Evolutionary conservation across 2,113 vertebrate species (phyloP), one percentile per base, ranked within the genome.

Genomic region (Gopherus flavomarginatus): DNA sequence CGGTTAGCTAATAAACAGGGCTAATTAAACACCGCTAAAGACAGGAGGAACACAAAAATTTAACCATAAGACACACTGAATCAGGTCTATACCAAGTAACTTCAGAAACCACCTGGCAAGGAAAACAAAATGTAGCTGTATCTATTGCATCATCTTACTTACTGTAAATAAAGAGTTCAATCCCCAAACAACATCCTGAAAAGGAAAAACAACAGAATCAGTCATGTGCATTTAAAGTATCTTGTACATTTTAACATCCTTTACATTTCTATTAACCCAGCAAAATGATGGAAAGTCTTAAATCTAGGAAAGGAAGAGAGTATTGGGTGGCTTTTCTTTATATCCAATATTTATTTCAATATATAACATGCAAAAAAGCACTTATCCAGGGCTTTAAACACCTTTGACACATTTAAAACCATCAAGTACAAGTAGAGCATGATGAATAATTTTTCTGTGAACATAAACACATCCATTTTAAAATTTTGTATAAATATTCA

Each of bases 141-240:
- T 27, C 22, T 3, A 91, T 92, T 56, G 87, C 31, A 89, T 44
- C 84, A 1, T 44, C 93, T 94, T 98, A 99, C 99, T 99, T 99
- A 99, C 99, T 90, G 99, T 99, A 98, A 99, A 99, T 97, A 99
- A 98, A 22, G 99, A 99, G 97, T 99, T 99, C 97, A 99, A 98
- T 93, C 99, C 99, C 99, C 99, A 99, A 80, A 99, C 99, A 77
- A 99, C 99, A 95, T 99, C 99, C 99, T 99, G 95, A 50, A 98
- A 98, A 94, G 91, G 83, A 97, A 97, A 96, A 85, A 88, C 75
- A 93, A 86, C 85, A 93, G 24, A 94, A 75, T 88, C 29, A 93
- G 57, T 90, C 7, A 94, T 85, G 50, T 4, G 11, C 3, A 83
- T n/a, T 42, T 93, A 38, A 95, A 77, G 44, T 54, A 35, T 8